These are phyloP conservation scores for Scaptodrosophila lebanonensis DNA, from an alignment of 1,140 invertebrate genomes.

Conservation along the genomic window DNA sequence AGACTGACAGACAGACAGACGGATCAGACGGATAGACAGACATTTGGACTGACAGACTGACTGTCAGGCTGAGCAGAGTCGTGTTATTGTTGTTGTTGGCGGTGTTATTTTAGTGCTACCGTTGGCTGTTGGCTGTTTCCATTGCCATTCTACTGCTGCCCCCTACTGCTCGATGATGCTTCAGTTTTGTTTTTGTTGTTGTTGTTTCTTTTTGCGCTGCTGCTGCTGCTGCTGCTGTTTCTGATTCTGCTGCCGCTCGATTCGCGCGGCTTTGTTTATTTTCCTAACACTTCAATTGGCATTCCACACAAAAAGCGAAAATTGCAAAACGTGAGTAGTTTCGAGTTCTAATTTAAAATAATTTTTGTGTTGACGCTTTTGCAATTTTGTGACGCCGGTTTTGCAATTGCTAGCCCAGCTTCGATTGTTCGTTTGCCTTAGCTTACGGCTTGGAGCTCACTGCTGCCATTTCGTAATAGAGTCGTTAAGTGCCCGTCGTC, in stretches of 20 bases:
- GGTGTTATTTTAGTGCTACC: slow-evolving; percentile 58
- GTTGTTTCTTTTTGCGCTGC: slow-evolving; percentile 30
- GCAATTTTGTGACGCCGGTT: slow-evolving; percentile 53
- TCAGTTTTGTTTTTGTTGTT: slow-evolving; percentile 52
- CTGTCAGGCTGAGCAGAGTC: slow-evolving; percentile 37
- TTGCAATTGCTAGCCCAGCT: not conserved
- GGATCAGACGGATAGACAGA: not conserved
- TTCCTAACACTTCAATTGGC: slow-evolving; percentile 75
- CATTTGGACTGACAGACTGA: slow-evolving; percentile 11
- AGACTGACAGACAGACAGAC: not conserved
- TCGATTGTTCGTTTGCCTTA: too few relatives aligned
- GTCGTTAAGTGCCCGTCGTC: slow-evolving; percentile 55
- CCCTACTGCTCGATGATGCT: slow-evolving; percentile 51
- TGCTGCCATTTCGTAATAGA: slow-evolving; percentile 74
- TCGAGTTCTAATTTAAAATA: slow-evolving; percentile 76
- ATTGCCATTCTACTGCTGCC: slow-evolving; percentile 16
- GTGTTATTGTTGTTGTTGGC: slow-evolving; percentile 70
- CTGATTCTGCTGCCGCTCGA: too few relatives aligned
- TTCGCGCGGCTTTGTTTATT: slow-evolving; percentile 63
- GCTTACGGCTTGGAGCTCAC: too few relatives aligned
- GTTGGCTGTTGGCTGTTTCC: slow-evolving; percentile 39
- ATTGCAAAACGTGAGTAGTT: slow-evolving; percentile 75
- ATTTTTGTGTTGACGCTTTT: slow-evolving; percentile 76
- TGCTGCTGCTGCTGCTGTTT: slow-evolving; percentile 51
- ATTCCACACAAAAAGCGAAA: slow-evolving; percentile 73